These are phyloP conservation scores for Litoditis marina DNA, from an alignment of 2,888 invertebrate species.

Conservation along the genomic window DNA sequence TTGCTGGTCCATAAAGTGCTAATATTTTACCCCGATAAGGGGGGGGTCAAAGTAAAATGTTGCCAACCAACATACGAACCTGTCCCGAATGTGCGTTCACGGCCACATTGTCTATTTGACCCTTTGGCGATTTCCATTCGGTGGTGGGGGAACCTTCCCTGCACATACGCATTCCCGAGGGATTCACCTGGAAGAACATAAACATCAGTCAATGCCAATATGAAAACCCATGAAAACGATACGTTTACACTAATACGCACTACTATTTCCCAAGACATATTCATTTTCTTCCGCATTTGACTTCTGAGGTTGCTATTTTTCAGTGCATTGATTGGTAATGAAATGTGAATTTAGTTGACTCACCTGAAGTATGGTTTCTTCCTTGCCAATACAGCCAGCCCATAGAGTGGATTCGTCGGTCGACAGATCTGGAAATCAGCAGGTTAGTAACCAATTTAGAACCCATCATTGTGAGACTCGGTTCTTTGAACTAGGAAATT, in stretches of 20 bases:
- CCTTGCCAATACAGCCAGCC: constrained; percentile 71
- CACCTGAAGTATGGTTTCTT: constrained; percentile 33
- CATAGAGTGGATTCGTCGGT: constrained; percentile 88
- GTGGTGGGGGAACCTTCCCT: constrained; percentile 65
- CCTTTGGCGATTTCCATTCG: constrained; percentile 27
- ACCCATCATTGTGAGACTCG: too few relatives aligned
- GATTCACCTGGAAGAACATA: constrained; percentile 72
- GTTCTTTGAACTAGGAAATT: too few relatives aligned
- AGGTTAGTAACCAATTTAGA: too few relatives aligned
- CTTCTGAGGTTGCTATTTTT: too few relatives aligned
- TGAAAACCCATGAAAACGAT: too few relatives aligned
- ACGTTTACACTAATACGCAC: too few relatives aligned
- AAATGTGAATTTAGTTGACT: neutral
- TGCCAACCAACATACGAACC: constrained; percentile 25
- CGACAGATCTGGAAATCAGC: constrained; percentile 82
- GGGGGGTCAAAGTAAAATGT: too few relatives aligned
- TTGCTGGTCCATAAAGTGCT: too few relatives aligned
- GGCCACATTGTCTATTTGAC: constrained; percentile 47
- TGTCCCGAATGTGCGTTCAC: constrained; percentile 59
- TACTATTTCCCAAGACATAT: too few relatives aligned
- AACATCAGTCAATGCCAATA: neutral
- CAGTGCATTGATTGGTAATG: too few relatives aligned
- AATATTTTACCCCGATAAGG: too few relatives aligned
- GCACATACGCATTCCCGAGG: constrained; percentile 75
- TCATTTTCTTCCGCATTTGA: too few relatives aligned